phyloP scores from a whole-genome alignment of 2,113 vertebrate species.

The Oryzias javanicus region DNA sequence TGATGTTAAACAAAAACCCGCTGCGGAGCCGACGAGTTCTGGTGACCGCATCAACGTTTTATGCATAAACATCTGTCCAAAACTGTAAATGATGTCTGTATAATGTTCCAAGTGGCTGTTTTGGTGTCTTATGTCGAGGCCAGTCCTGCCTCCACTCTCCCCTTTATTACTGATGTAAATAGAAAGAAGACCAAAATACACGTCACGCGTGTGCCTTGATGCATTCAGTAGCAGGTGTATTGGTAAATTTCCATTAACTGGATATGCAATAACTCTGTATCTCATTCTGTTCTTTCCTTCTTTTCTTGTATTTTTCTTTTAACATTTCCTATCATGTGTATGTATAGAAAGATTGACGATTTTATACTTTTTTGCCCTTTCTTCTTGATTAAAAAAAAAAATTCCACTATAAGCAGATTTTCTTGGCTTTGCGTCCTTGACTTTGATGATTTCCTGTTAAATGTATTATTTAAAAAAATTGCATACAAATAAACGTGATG shows the following conservation, averaged over 20 bases:
- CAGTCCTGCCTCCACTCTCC: conserved; percentile 58
- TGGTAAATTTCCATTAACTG: conserved; percentile 72
- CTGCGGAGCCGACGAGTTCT: too few relatives aligned
- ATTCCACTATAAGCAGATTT: conserved; percentile 25
- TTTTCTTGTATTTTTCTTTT: conserved; percentile 53
- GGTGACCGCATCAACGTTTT: conserved; percentile 14
- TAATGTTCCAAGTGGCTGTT: conserved; percentile 48
- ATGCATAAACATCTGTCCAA: conserved; percentile 22
- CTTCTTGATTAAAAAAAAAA: conserved; percentile 67
- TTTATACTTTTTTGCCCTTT: conserved; percentile 67
- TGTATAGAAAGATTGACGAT: conserved; percentile 76
- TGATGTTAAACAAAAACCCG: too few relatives aligned
- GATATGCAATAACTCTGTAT: conserved; percentile 60
- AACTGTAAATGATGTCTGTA: conserved; percentile 70
- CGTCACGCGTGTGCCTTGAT: conserved; percentile 67
- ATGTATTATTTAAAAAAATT: too few relatives aligned
- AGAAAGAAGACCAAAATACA: conserved; percentile 74
- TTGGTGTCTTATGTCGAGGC: conserved; percentile 45
- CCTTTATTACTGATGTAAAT: conserved; percentile 69
- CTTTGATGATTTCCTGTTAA: too few relatives aligned
- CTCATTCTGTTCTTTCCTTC: conserved; percentile 52
- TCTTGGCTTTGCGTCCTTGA: not conserved
- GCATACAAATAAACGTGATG: too few relatives aligned
- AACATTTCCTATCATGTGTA: conserved; percentile 64
- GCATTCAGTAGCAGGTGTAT: conserved; percentile 69